Evolutionary conservation across 2,797 vertebrate genomes (phyloP).

Genomic region (Rachycentron canadum): DNA sequence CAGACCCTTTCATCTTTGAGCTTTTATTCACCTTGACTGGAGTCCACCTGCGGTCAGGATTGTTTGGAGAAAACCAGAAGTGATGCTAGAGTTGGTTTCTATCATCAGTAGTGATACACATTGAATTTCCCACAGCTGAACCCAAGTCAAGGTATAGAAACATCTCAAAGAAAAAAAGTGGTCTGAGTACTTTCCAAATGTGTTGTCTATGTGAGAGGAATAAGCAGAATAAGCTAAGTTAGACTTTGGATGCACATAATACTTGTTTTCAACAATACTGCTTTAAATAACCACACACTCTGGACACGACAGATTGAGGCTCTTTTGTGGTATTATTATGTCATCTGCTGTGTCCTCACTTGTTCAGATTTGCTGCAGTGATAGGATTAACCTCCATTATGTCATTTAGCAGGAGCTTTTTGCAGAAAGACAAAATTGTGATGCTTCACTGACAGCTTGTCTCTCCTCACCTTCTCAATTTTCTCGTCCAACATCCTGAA

Average conservation of each 20-base stretch:
- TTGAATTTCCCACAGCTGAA: too few species aligned
- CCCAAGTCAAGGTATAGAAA: too few species aligned
- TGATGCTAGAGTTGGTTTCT: too few species aligned
- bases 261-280: not conserved
- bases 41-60: too few species aligned
- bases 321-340: conserved; percentile 37
- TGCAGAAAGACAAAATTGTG: conserved; percentile 12
- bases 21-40: too few species aligned
- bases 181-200: too few species aligned
- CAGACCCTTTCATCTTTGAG: too few species aligned
- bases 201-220: not conserved
- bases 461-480: conserved; percentile 92
- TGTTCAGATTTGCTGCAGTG: conserved; percentile 50
- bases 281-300: conserved; percentile 32
- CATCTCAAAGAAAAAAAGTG: too few species aligned
- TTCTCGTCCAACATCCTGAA: conserved; percentile 99
- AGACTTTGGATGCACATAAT: not conserved
- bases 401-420: conserved; percentile 28
- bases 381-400: conserved; percentile 61
- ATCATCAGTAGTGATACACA: too few species aligned
- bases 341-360: conserved; percentile 59
- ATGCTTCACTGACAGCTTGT: not conserved
- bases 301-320: conserved; percentile 49
- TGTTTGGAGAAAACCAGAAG: too few species aligned
- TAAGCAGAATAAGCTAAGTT: not conserved